Conservation (phyloP, 1,140 invertebrate genomes). For the Plectus sambesii region DNA sequence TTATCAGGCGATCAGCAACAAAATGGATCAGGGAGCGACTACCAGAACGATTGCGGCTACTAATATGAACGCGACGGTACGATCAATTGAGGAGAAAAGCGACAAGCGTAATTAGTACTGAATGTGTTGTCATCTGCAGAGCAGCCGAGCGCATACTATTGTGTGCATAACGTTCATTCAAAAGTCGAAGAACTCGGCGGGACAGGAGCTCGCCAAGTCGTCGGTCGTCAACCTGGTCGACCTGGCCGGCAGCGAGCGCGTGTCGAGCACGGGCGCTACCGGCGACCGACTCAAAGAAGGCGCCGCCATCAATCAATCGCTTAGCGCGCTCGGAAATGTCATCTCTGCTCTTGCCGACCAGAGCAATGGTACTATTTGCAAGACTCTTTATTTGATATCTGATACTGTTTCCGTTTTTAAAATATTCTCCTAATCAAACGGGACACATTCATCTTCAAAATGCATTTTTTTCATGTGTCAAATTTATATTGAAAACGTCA, state of each 20-base stretch:
- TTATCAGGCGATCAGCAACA: slow-evolving; percentile 51
- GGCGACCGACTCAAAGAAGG: slow-evolving; percentile 55
- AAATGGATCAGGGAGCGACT: slow-evolving; percentile 53
- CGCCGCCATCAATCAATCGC: slow-evolving; percentile 55
- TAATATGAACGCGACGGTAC: slow-evolving; percentile 57
- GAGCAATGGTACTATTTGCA: too few species aligned
- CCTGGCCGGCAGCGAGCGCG: slow-evolving; percentile 55
- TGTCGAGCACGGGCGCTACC: slow-evolving; percentile 53
- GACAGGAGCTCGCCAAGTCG: slow-evolving; percentile 52
- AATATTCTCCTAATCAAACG: too few species aligned
- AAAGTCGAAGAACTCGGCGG: slow-evolving; percentile 48
- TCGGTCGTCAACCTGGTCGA: slow-evolving; percentile 55
- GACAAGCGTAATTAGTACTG: slow-evolving; percentile 48
- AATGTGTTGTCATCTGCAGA: slow-evolving; percentile 18
- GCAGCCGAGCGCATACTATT: slow-evolving; percentile 54
- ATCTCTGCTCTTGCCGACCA: slow-evolving; percentile 47
- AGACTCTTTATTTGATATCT: too few species aligned
- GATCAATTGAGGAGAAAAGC: too few species aligned
- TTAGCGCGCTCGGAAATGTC: slow-evolving; percentile 54
- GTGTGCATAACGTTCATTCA: slow-evolving; percentile 54
- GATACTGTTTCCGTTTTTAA: too few species aligned
- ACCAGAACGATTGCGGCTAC: slow-evolving; percentile 55
- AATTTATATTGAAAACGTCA: too few species aligned
- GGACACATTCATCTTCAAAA: too few species aligned
- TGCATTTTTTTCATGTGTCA: too few species aligned